phyloP scores from a whole-genome alignment of 2,888 invertebrate species.

The Epinotia ramella region DNA sequence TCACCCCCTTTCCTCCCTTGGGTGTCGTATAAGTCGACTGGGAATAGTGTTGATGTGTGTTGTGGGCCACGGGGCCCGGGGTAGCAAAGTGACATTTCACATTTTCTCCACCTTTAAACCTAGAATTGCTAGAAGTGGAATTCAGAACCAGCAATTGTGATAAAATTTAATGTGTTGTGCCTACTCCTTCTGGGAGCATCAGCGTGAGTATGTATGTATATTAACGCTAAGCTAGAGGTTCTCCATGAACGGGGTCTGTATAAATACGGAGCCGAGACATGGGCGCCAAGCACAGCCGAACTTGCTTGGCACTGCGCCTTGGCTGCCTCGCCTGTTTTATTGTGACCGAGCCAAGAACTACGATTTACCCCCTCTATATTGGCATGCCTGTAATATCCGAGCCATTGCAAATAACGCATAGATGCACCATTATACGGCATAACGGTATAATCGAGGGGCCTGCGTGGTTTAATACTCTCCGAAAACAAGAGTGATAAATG shows the following conservation, averaged over 20 bases:
- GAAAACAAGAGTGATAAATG: constrained; percentile 9
- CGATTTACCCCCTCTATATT: constrained; percentile 67
- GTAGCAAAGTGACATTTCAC: no score
- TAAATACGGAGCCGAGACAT: constrained; percentile 33
- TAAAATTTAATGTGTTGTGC: no score
- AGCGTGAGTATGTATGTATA: no score
- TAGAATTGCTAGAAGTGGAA: no score
- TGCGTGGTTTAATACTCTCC: background rate
- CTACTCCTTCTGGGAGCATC: no score
- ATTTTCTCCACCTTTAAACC: no score
- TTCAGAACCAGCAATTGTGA: no score
- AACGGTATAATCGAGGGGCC: background rate
- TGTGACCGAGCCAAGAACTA: constrained; percentile 71
- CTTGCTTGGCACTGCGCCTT: constrained; percentile 74
- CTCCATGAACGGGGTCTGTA: constrained; percentile 23
- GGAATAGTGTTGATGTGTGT: no score
- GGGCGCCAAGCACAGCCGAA: constrained; percentile 53
- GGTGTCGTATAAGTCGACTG: no score
- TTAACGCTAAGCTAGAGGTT: background rate
- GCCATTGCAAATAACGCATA: constrained; percentile 29
- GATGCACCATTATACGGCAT: background rate
- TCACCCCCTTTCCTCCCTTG: no score
- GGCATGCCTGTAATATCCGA: constrained; percentile 37
- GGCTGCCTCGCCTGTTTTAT: constrained; percentile 71
- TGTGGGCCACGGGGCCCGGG: no score